Base-by-base conservation (phyloP, 2,797 vertebrate genomes). In the Botia almorhae region DNA sequence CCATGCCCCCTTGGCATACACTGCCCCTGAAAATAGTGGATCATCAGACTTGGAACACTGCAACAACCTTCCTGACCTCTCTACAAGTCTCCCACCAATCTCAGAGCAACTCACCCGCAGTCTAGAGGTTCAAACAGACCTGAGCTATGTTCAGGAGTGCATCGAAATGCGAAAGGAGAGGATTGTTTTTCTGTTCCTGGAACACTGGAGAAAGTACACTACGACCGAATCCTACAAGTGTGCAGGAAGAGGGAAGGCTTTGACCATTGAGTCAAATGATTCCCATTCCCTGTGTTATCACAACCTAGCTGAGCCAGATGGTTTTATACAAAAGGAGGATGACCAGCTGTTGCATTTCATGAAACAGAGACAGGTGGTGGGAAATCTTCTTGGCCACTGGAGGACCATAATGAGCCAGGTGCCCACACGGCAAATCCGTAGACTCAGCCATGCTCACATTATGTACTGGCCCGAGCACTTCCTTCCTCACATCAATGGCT, bases 401-500 rank as follows among this genome's bases (percentile, higher is more conserved):
- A 94, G 96, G 83, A 94, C 91, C 51, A 92, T 99, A 10, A 95
- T 97, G 88, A 94, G 93, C 82, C 95, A 93, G 71, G 96, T 95
- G 71, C 97, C 96, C 0, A 93, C 93, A 0, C 91, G 93, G 1
- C 96, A 94, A 84, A 94, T 96, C 69, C 91, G 93, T 0, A 91
- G 95, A 43, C 87, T 96, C 17, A 95, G 95, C 87, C 94, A 94
- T 0, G 65, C 94, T n/a, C 88, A 93, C 14, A 94, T 93, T 93
- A 92, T 98, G 58, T 97, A 98, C 87, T 99, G 97, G 97, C 98
- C 98, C 0, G 94, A 99, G 84, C 96, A 99, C 82, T 99, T 99
- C 86, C 87, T 99, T 85, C 98, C 97, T 0, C 93, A 96, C 2
- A 90, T 96, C 1, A 91, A 94, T 0, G 96, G 97, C 0, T 87